Evolutionary conservation across 2,888 invertebrate genomes (phyloP), one percentile per base, ranked within the genome.

Genomic region (Adela reaumurella): DNA sequence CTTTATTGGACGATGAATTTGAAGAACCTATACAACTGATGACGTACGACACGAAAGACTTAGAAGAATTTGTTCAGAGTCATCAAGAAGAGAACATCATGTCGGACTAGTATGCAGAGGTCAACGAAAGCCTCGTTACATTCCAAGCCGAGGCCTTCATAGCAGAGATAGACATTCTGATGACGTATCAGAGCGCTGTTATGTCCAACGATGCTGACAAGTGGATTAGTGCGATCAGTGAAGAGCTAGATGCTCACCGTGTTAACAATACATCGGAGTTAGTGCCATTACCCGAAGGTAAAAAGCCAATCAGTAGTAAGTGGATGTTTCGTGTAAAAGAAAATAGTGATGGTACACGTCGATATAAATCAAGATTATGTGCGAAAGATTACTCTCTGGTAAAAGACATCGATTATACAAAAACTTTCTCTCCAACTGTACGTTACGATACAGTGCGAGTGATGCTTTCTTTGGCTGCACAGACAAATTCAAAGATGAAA

Each of bases 211-310:
- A 48, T 52, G 52, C 50, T 28, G 45, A 43, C 29, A 50, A 19
- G 24, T 24, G 24, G 24, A 24, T 24, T 24, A 24, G 24, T 24
- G 52, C 52, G 24, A 50, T 52, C 46, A n/a, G 50, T n/a, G 48
- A 48, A 24, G 52, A 52, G 42, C 16, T 52, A 44, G 19, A 48
- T 24, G 47, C 52, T 46, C 41, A 46, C n/a, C 35, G 43, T 29
- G 20, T 46, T 17, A 14, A 48, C 46, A 18, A 46, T 44, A 49
- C 49, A 43, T 52, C 47, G 52, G 45, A 48, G 48, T 50, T 46
- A 49, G 35, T 17, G 19, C 16, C 44, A 18, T 19, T 48, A 48
- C 52, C 52, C 11, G 14, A 45, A 24, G 42, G 29, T 4, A 46
- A 47, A 19, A 8, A 17, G 4, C 8, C 18, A 6, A 44, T 44